These are phyloP conservation scores for Tetragnatha versicolor DNA, from an alignment of 1,140 invertebrate species.

Conservation along the genomic window DNA sequence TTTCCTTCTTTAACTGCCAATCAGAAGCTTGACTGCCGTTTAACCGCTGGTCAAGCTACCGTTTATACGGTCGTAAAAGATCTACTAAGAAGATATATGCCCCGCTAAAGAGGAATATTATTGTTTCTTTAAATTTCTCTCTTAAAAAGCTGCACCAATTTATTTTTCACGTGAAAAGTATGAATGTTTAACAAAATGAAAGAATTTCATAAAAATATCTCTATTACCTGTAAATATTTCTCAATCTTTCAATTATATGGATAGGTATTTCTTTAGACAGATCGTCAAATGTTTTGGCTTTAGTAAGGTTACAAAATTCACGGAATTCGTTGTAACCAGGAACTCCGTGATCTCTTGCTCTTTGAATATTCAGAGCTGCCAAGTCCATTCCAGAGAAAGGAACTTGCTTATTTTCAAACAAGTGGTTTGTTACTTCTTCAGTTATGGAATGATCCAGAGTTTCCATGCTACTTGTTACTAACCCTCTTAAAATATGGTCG, in stretches of 20 bases:
- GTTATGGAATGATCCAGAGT: conserved; percentile 91
- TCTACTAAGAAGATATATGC: too few species aligned
- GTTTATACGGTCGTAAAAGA: too few species aligned
- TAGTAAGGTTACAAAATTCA: conserved; percentile 81
- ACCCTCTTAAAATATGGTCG: conserved; percentile 85
- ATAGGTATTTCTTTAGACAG: conserved; percentile 71
- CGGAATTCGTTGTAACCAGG: conserved; percentile 63
- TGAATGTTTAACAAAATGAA: background rate
- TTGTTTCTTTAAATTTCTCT: too few species aligned
- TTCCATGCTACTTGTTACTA: conserved; percentile 90
- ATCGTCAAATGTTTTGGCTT: conserved; percentile 76
- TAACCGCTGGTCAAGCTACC: too few species aligned
- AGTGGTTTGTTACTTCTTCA: conserved; percentile 90
- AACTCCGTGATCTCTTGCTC: conserved; percentile 66
- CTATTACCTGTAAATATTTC: conserved; percentile 64
- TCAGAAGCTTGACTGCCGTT: too few species aligned
- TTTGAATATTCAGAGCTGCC: conserved; percentile 62
- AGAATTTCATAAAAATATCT: background rate
- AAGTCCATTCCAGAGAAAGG: conserved; percentile 72
- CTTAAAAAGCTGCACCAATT: too few species aligned
- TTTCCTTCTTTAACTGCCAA: too few species aligned
- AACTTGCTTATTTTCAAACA: conserved; percentile 86
- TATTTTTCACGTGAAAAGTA: background rate
- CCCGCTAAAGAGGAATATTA: too few species aligned
- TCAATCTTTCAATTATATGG: conserved; percentile 66